Conservation (phyloP, 2,113 vertebrate genomes). For the Scytalopus superciliaris region DNA sequence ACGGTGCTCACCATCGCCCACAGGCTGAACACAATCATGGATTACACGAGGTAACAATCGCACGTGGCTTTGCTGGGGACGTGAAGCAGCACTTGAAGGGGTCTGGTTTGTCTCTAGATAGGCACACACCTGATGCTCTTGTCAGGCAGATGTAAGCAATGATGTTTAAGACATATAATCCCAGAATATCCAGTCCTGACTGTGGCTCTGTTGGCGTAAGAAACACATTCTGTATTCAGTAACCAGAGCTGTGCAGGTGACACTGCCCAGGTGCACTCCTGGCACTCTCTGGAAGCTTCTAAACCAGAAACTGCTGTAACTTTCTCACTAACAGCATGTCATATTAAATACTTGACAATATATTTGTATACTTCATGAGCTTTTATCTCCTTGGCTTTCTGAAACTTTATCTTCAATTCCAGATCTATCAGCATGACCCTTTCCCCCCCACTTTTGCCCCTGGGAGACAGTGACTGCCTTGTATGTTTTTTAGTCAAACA, state of each 20-base stretch:
- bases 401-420: not conserved
- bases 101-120: not conserved
- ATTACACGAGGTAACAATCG: conserved; percentile 85
- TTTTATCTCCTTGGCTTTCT: not conserved
- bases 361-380: not conserved
- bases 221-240: not conserved
- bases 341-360: not conserved
- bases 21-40: conserved; percentile 97
- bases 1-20: conserved; percentile 96
- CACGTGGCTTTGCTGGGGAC: rapidly evolving
- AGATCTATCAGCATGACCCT: not conserved
- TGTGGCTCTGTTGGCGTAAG: not conserved
- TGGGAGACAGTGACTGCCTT: not conserved
- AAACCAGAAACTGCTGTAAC: not conserved
- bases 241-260: not conserved
- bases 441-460: not conserved
- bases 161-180: not conserved
- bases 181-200: not conserved
- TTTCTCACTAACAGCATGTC: not conserved
- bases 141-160: not conserved
- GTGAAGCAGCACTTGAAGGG: not conserved
- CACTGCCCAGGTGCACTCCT: not conserved
- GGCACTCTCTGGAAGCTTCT: not conserved
- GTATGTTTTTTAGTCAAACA: not conserved
- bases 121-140: not conserved